These are phyloP conservation scores for Luscinia luscinia DNA, from an alignment of 2,797 vertebrate species.

Conservation along the genomic window DNA sequence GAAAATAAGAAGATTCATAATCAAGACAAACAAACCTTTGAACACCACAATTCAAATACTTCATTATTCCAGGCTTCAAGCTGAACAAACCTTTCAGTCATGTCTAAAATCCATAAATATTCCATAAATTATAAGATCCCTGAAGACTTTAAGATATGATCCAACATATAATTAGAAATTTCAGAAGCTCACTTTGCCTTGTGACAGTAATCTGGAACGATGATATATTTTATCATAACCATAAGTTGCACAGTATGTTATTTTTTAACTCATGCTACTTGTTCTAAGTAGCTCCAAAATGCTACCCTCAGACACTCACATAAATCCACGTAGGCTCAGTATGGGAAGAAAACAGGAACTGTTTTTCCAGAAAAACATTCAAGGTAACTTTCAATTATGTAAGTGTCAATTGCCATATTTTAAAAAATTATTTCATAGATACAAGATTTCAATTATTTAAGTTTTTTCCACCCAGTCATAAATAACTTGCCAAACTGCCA, in stretches of 20 bases:
- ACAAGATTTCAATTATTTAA: not conserved
- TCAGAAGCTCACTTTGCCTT: not conserved
- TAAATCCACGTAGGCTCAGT: not conserved
- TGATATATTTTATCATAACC: not conserved
- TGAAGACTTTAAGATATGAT: not conserved
- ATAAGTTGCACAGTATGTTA: not conserved
- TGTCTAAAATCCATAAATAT: not conserved
- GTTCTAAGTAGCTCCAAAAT: not conserved
- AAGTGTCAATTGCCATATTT: not conserved
- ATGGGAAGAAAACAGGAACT: not conserved
- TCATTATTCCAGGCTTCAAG: not conserved
- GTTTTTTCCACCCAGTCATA: not conserved
- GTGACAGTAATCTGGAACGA: not conserved
- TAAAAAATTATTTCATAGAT: not conserved
- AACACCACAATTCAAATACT: not conserved
- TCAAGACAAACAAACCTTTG: not conserved
- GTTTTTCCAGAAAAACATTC: not conserved
- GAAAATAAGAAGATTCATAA: slow-evolving; percentile 6
- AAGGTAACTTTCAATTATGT: not conserved
- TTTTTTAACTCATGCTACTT: not conserved
- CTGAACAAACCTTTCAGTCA: not conserved
- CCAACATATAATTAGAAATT: not conserved
- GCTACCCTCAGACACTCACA: not conserved
- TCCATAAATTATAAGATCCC: not conserved
- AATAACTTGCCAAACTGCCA: not conserved